A percentile compares a stretch with the other conserved stretches of the same genome.
These are phyloP conservation scores for Eupleurogrammus muticus DNA, from an alignment of 2,797 vertebrate genomes.

Conservation along the genomic window DNA sequence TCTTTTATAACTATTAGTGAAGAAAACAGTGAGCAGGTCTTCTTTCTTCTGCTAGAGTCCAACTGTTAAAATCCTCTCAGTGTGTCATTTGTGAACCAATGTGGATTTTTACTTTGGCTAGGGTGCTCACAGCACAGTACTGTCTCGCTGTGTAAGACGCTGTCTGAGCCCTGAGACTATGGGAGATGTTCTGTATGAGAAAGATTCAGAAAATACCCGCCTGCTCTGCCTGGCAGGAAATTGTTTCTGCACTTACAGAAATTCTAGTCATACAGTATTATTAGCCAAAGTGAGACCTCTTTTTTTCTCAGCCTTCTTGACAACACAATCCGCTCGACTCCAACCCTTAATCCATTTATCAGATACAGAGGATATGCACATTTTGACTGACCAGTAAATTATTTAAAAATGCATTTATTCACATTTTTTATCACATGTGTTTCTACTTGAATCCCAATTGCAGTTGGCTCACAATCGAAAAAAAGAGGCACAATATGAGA, in stretches of 20 bases:
- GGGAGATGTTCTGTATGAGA: constrained; percentile 42
- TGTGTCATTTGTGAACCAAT: constrained; percentile 8
- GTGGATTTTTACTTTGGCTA: constrained; percentile 35
- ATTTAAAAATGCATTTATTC: constrained; percentile 1
- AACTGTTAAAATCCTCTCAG: neutral
- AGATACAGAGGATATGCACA: neutral
- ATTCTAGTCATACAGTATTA: neutral
- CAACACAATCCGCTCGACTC: neutral
- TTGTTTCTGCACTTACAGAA: constrained; percentile 29
- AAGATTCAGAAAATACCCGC: constrained; percentile 52
- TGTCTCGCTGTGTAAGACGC: constrained; percentile 25
- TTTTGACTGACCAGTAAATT: neutral
- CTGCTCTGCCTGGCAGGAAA: constrained; percentile 41
- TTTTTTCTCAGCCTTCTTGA: neutral
- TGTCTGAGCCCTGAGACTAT: constrained; percentile 44
- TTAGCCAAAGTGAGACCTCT: neutral
- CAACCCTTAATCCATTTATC: neutral
- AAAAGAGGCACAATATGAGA: neutral
- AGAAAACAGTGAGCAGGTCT: too few relatives aligned
- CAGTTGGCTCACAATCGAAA: neutral
- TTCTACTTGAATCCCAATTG: neutral
- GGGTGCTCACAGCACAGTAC: constrained; percentile 36
- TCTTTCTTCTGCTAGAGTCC: neutral
- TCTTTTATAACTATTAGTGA: too few relatives aligned
- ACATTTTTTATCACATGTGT: neutral